Evolutionary conservation across 2,797 vertebrate genomes (phyloP), one percentile per base, ranked within the genome.

Genomic region (Lindbergichthys nudifrons): DNA sequence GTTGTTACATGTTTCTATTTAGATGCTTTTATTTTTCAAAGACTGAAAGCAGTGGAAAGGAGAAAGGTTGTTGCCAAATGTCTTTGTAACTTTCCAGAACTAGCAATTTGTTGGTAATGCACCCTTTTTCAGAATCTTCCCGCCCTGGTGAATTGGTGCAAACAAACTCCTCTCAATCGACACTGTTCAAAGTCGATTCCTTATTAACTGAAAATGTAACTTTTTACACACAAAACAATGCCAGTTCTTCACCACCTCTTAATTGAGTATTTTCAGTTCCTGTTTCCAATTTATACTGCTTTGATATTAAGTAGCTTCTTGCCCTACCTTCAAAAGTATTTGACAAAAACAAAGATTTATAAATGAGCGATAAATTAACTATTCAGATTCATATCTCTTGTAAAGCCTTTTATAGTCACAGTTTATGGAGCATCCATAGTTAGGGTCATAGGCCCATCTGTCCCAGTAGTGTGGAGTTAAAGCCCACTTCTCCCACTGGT

Each of bases 401-500:
- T 32, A 42, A 19, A 61, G 52, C 1, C 36, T 26, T 23, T 11
- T 21, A 26, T 48, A 19, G 11, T 30, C 16, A 47, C 10, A 14
- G 11, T 46, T 74, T 21, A 41, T 26, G 4, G 2, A 51, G 8
- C 8, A 60, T 36, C 8, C 32, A 15, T 42, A 42, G 19, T 70
- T 53, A 21, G 32, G 32, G 32, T 36, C 32, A 36, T 36, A 7
- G 32, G 16, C 41, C 62, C 56, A 39, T 77, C 45, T 58, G 67
- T 58, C 64, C 53, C 54, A 62, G 56, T 51, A 76, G 73, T 75
- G 51, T 60, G 43, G 39, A 53, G 16, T 56, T 62, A 9, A 56
- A 77, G 54, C 81, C 74, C 70, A 80, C 75, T 4, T 26, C 58
- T 79, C 18, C 54, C 66, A 62, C 78, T 70, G 63, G 79, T 53